Base-by-base conservation (phyloP, 2,888 invertebrate species). In the Orthonevra nobilis region DNA sequence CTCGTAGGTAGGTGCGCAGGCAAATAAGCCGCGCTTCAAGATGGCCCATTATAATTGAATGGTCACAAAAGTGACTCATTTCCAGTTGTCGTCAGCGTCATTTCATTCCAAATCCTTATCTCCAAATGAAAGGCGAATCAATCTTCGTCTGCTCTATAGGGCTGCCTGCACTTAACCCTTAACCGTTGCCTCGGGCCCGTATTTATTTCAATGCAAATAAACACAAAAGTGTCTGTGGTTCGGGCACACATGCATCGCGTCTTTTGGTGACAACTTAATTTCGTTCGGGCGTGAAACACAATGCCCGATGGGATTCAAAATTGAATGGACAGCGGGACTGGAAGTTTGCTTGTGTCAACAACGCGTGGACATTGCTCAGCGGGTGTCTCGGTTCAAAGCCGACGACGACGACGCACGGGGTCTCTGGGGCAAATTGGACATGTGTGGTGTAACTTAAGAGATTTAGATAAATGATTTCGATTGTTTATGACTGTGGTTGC, bases 231-330 rank as follows among this genome's bases (percentile, higher is more conserved):
- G 52, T 50, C 56, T 38, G 20, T 32, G 32, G 28, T 42, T 17
- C 14, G 44, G 70, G 20, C 30, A 30, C n/a, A n/a, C 44, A 26
- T 58, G 50, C 44, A 32, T 48, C 40, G n/a, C n/a, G n/a, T n/a
- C n/a, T n/a, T n/a, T n/a, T 69, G 5, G 61, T 69, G 74, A 75
- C 74, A 75, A 69, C 69, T 75, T 61, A 75, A 75, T 75, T 30
- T 28, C 12, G 54, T 68, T 64, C 61, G 30, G 5, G 20, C 17
- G n/a, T n/a, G n/a, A 30, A 12, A 36, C 30, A 48, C n/a, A 42
- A 19, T 12, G 26, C 10, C 44, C 46, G 30, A 56, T 64, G 56
- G 40, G 46, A 28, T 23, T 60, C 42, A 12, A 36, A 44, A 34
- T 48, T 48, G 28, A 48, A 30, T 15, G 38, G 32, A 54, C 34